Base-by-base conservation (phyloP, 2,113 vertebrate genomes). In the Brachypteracias leptosomus region DNA sequence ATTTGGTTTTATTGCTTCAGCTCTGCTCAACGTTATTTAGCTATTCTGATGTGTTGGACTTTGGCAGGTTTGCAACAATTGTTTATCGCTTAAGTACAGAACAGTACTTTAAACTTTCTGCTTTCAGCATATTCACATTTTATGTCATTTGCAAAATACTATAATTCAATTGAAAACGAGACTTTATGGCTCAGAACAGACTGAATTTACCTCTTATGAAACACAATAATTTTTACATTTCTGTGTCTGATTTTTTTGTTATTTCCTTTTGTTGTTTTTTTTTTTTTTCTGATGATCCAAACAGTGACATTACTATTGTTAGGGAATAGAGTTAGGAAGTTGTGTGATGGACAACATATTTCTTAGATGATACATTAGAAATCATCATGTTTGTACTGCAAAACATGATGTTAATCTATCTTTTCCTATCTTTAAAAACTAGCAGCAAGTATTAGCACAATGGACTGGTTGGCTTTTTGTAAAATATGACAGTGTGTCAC, bases 1-100 rank as follows among this genome's bases (percentile, higher is more conserved):
- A 89, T 89, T 90, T 92, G 67, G 7, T 36, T 89, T 95, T 96
- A 97, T 81, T 81, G 61, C 52, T 94, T 87, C 18, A 6, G 61
- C 42, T 87, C 67, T 86, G 7, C 13, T 83, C 31, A 71, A 5
- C 82, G 42, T 73, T 90, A 78, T 52, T 67, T 57, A 82, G 52
- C 47, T 90, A 33, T 11, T 93, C 22, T 76, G 47, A 71, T 91
- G 31, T 70, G 36, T 42, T 65, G 52, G 72, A 80, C 78, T 57
- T 85, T 90, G 78, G 15, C 57, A 85, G 33, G 16, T 88, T 84
- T 92, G 58, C 16, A 58, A 62, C 68, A 66, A 58, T 35, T 82
- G 40, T 93, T 91, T 95, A 57, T 79, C 73, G 83, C 33, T 72
- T 59, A 79, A 59, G 20, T 91, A 54, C 49, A 54, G 38, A 74